Evolutionary conservation across 2,797 vertebrate species (phyloP).

Genomic region (Sphaeramia orbicularis): DNA sequence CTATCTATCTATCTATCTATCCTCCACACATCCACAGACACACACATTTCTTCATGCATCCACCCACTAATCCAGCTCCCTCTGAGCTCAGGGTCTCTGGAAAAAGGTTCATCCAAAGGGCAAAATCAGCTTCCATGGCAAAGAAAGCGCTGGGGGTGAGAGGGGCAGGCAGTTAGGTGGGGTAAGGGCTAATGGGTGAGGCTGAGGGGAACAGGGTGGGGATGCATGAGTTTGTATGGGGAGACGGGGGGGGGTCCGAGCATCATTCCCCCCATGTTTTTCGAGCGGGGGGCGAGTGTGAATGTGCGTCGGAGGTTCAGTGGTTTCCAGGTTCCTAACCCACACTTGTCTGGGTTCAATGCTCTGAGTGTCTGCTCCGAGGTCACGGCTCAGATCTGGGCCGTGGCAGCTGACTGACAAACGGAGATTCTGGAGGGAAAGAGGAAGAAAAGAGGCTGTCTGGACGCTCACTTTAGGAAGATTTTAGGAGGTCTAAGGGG

Average conservation of each 20-base stretch:
- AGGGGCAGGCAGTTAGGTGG: slow-evolving; percentile 15
- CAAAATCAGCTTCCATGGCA: slow-evolving; percentile 81
- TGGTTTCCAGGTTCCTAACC: slow-evolving; percentile 47
- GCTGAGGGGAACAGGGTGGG: slow-evolving; percentile 4
- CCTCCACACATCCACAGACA: no score
- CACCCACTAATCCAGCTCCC: slow-evolving; percentile 80
- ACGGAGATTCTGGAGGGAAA: slow-evolving; percentile 22
- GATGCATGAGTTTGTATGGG: no score
- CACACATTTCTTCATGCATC: no score
- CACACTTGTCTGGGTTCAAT: slow-evolving; percentile 65
- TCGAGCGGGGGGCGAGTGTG: no score
- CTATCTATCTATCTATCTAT: not conserved
- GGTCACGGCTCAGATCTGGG: slow-evolving; percentile 53
- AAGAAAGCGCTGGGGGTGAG: slow-evolving; percentile 41
- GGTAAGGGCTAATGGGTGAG: no score
- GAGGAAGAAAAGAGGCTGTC: not conserved
- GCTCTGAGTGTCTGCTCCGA: slow-evolving; percentile 35
- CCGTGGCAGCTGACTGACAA: slow-evolving; percentile 40
- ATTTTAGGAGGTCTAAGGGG: not conserved
- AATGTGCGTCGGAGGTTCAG: no score
- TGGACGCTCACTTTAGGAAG: not conserved
- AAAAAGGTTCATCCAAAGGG: slow-evolving; percentile 86
- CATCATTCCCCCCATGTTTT: no score
- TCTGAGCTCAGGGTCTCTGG: slow-evolving; percentile 72
- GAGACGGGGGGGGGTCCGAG: no score